These are phyloP conservation scores for Oenanthe oenanthe DNA, from an alignment of 2,113 vertebrate genomes.

Conservation along the genomic window DNA sequence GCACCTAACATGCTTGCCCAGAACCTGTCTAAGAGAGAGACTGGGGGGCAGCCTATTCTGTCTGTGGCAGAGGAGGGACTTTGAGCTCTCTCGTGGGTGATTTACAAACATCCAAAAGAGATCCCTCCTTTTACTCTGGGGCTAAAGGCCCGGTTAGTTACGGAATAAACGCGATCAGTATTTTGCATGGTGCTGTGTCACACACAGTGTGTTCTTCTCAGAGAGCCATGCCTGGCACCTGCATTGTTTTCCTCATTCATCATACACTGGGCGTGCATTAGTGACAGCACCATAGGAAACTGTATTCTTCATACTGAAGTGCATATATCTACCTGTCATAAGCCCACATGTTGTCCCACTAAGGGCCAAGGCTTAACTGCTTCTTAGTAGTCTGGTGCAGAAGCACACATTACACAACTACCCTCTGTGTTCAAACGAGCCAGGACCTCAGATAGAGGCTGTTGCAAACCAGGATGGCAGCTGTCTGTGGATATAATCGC, in stretches of 20 bases:
- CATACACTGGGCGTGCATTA: background rate
- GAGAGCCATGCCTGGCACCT: conserved; percentile 8
- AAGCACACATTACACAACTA: background rate
- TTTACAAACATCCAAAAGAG: background rate
- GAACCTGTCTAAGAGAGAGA: background rate
- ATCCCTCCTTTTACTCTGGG: background rate
- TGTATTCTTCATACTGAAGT: conserved; percentile 45
- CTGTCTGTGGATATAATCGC: conserved; percentile 56
- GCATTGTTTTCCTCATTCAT: conserved; percentile 48
- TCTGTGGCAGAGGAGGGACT: background rate
- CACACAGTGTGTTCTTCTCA: background rate
- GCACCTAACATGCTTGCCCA: background rate
- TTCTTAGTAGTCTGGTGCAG: conserved; percentile 44
- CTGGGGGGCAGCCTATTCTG: background rate
- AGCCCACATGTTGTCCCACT: conserved; percentile 38
- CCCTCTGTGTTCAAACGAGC: conserved; percentile 46
- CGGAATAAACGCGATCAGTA: background rate
- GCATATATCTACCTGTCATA: conserved; percentile 57
- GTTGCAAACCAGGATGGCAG: conserved; percentile 59
- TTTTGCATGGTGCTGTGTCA: background rate
- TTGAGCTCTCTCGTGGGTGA: background rate
- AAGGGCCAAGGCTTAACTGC: conserved; percentile 57
- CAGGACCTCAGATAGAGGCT: conserved; percentile 13
- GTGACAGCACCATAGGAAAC: conserved; percentile 35
- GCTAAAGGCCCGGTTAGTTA: background rate